These are phyloP conservation scores for Toxotes jaculatrix DNA, from an alignment of 2,113 vertebrate species.

Conservation along the genomic window DNA sequence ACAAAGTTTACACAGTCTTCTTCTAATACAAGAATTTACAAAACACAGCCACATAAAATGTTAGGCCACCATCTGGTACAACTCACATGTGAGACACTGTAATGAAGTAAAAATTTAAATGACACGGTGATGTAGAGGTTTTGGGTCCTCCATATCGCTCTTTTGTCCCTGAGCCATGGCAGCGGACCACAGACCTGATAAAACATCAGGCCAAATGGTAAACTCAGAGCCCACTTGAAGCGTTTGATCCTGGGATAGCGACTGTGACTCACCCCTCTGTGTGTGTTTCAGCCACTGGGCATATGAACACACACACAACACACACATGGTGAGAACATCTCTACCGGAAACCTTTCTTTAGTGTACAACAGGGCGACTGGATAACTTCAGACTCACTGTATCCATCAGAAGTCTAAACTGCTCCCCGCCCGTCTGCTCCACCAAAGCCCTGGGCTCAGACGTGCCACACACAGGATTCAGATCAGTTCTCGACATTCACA, in stretches of 20 bases:
- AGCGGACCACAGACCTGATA: constrained; percentile 66
- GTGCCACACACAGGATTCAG: constrained; percentile 61
- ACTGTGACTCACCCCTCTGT: constrained; percentile 67
- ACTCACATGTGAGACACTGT: constrained; percentile 3
- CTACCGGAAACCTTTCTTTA: constrained; percentile 58
- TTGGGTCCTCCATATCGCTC: constrained; percentile 44
- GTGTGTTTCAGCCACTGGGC: constrained; percentile 54
- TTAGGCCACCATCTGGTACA: constrained; percentile 10
- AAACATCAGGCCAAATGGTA: constrained; percentile 62
- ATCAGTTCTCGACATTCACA: constrained; percentile 60
- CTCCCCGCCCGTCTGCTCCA: constrained; percentile 28
- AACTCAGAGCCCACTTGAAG: constrained; percentile 59
- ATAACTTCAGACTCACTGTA: constrained; percentile 74
- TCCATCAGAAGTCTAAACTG: constrained; percentile 59
- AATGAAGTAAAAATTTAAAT: constrained; percentile 8
- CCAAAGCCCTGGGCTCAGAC: constrained; percentile 74
- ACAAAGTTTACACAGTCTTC: neutral
- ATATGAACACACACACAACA: constrained; percentile 46
- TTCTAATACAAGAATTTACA: constrained; percentile 9
- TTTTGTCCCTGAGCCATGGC: constrained; percentile 40
- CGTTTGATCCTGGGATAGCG: constrained; percentile 73
- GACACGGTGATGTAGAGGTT: constrained; percentile 15
- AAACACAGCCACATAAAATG: constrained; percentile 31
- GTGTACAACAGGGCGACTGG: constrained; percentile 48
- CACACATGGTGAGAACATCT: constrained; percentile 54